These are phyloP conservation scores for Hycleus cichorii DNA, from an alignment of 1,140 invertebrate species.

Conservation along the genomic window DNA sequence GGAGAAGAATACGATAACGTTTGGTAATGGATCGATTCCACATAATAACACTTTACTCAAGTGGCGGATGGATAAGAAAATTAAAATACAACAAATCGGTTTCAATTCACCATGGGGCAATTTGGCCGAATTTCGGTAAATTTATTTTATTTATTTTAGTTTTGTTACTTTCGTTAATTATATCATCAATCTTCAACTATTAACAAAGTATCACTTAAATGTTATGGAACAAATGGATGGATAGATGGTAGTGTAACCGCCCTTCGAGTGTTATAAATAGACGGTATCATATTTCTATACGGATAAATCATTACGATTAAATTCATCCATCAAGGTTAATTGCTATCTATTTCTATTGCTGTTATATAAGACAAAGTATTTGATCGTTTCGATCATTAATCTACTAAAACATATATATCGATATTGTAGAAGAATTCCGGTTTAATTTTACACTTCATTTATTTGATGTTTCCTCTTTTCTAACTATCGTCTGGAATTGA, in stretches of 20 bases:
- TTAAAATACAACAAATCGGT: constrained; percentile 51
- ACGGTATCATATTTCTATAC: constrained; percentile 10
- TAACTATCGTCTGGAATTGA: not conserved
- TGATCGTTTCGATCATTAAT: constrained; percentile 10
- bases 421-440: not conserved
- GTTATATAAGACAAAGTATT: not conserved
- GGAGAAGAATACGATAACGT: constrained; percentile 48
- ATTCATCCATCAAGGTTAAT: constrained; percentile 8
- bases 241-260: not conserved
- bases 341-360: constrained; percentile 5
- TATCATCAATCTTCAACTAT: no score
- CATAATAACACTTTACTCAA: constrained; percentile 45
- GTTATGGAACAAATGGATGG: no score
- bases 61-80: constrained; percentile 50
- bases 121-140: constrained; percentile 55
- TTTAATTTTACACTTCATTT: constrained; percentile 11
- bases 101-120: constrained; percentile 54
- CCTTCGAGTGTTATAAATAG: constrained; percentile 1
- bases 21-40: constrained; percentile 47
- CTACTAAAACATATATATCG: not conserved
- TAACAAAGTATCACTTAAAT: no score
- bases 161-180: no score
- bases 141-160: no score
- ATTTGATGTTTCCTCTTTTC: not conserved
- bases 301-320: constrained; percentile 9